Percentiles rank a stretch among this genome's conserved stretches.
phyloP scores from a whole-genome alignment of 2,113 vertebrate species.

The Colaptes auratus region DNA sequence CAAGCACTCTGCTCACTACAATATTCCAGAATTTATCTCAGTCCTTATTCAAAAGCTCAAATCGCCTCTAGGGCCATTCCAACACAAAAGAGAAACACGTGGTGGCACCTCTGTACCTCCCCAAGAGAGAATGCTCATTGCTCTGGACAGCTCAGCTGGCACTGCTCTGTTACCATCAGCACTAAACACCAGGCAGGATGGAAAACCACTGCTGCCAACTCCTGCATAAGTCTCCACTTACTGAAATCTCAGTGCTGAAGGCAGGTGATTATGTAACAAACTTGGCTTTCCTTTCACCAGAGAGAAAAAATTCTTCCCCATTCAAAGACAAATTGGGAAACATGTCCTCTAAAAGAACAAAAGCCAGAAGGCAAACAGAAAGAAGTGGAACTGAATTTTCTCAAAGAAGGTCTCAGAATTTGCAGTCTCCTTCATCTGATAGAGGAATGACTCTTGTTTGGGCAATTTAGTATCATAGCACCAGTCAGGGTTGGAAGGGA shows the following conservation, averaged over 20 bases:
- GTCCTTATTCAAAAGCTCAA: neutral
- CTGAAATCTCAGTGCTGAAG: conserved; percentile 8
- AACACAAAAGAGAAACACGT: neutral
- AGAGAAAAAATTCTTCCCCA: neutral
- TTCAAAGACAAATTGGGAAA: conserved; percentile 3
- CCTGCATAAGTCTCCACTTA: neutral
- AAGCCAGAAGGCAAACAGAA: neutral
- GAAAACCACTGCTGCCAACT: neutral
- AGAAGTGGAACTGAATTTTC: neutral
- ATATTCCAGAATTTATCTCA: neutral
- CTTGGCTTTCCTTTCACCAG: neutral
- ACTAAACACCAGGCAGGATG: neutral
- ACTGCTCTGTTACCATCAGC: neutral
- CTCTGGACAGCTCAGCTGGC: neutral
- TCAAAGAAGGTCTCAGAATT: neutral
- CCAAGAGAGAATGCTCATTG: neutral
- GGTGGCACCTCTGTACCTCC: neutral
- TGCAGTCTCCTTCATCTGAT: neutral
- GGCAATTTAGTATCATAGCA: too few relatives aligned
- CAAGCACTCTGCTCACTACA: neutral
- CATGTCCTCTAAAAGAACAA: neutral
- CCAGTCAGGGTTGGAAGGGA: too few relatives aligned
- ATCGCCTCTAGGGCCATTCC: neutral
- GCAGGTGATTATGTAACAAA: conserved; percentile 19
- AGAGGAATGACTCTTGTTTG: neutral